phyloP scores from a whole-genome alignment of 2,797 vertebrate genomes.

The Pseudochaenichthys georgianus region DNA sequence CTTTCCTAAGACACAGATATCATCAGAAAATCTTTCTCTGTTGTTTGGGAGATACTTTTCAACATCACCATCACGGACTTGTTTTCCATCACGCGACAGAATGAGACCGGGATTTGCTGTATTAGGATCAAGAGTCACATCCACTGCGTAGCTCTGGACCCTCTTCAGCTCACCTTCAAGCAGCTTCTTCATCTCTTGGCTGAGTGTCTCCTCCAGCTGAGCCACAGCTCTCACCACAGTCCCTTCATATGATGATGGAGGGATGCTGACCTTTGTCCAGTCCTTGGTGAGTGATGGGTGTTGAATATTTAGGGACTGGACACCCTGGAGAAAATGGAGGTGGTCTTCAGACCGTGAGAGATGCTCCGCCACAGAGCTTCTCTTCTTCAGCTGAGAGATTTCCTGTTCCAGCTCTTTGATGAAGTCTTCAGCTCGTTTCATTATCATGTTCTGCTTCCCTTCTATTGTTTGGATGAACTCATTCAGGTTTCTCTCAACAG shows the following conservation, averaged over 20 bases:
- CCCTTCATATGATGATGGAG: background rate
- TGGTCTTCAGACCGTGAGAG: background rate
- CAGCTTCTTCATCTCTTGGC: background rate
- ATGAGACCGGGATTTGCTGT: background rate
- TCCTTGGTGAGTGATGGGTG: background rate
- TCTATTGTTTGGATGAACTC: no score
- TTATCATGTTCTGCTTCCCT: no score
- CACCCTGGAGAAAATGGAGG: background rate
- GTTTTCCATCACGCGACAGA: background rate
- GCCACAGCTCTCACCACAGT: background rate
- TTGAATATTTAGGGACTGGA: background rate
- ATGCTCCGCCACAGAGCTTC: background rate
- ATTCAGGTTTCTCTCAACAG: conserved; percentile 2
- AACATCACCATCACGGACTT: background rate
- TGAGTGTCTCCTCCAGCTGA: background rate
- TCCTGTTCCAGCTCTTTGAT: conserved; percentile 31
- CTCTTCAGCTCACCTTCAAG: background rate
- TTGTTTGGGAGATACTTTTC: background rate
- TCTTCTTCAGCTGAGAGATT: conserved; percentile 22
- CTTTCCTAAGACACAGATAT: background rate
- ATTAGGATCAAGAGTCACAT: no score
- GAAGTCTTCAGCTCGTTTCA: background rate
- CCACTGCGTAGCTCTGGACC: background rate
- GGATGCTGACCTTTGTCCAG: background rate
- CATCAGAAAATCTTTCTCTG: background rate